Evolutionary conservation across 2,113 vertebrate genomes (phyloP), one percentile per base, ranked within the genome.

Genomic region (Siniperca knerii): DNA sequence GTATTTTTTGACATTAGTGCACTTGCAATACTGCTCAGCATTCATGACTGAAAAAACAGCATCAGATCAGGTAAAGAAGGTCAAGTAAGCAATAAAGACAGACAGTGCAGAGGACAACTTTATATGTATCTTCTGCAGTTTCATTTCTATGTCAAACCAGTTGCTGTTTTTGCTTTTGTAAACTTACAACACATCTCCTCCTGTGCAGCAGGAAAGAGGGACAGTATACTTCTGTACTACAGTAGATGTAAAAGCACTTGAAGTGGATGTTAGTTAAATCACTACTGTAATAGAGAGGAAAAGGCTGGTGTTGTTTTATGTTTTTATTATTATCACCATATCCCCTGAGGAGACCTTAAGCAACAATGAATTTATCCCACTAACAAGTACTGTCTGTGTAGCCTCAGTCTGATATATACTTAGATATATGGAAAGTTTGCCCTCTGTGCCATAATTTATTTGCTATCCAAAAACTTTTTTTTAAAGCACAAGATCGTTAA

Each of bases 271-370:
- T 42, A 33, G 9, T n/a, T 57, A 10, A 81, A 57, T 62, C 33
- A 16, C 13, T 40, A 10, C 75, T 69, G 48, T 44, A 64, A 77
- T 40, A 77, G 16, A 44, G 15, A 82, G 20, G 23, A 61, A 16
- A 62, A 64, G 61, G n/a, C 25, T 83, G 40, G 33, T 18, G 21
- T 79, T 82, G 71, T 57, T 85, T 77, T 65, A 67, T 69, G 13
- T 55, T 46, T 16, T 33, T n/a, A 55, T 29, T 50, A 20, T 62
- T 6, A 64, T 60, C 13, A 16, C 25, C 4, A 78, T 75, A 81
- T 71, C 37, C 40, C 42, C 65, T 2, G 66, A 77, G 55, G 33
- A 65, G 44, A 80, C 44, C 18, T 35, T 68, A 62, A 64, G 44
- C 11, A 80, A 65, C 21, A 77, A 9, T 77, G 6, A 48, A 78